Evolutionary conservation across 2,113 vertebrate genomes (phyloP), one percentile per base, ranked within the genome.

Genomic region (Symphodus melops): DNA sequence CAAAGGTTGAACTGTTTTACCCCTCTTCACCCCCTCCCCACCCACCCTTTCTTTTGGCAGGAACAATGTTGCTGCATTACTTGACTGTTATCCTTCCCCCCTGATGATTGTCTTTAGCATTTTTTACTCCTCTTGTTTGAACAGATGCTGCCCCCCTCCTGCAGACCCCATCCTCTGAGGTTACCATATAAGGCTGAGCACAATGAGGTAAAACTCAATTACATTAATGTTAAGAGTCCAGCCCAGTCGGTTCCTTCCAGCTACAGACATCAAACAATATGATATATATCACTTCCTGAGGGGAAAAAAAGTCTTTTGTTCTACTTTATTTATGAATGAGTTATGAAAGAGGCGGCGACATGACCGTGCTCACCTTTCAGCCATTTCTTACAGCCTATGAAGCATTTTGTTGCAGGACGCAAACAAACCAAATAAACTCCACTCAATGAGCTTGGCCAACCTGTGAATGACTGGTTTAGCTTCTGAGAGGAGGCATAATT

Each of bases 111-210:
- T 91, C 86, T 90, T 86, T 84, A 75, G 82, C 85, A 85, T 93
- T 88, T 92, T 92, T 92, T 91, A 78, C 82, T 78, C 70, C 75
- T 81, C 77, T 91, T 94, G 89, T 93, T 94, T 94, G 88, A 88
- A 94, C 93, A 93, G 93, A 93, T 94, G 93, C 86, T 68, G 75
- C 78, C 83, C 86, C 79, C 89, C 86, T 82, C 73, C 84, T 72
- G 68, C 37, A 77, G 60, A 64, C 81, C 77, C 86, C 82, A 68
- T 89, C 89, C 90, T 86, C 75, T 68, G 83, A 86, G 88, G 92
- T 60, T 59, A 75, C 86, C 67, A 77, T 79, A 72, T 79, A 72
- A 74, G 68, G 41, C 68, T 56, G 19, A 62, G 81, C 19, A 89
- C 88, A 92, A 89, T 92, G 90, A 87, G 70, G 69, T 77, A 87